Conservation (phyloP, 2,113 vertebrate species). For the Muntiacus muntjak region DNA sequence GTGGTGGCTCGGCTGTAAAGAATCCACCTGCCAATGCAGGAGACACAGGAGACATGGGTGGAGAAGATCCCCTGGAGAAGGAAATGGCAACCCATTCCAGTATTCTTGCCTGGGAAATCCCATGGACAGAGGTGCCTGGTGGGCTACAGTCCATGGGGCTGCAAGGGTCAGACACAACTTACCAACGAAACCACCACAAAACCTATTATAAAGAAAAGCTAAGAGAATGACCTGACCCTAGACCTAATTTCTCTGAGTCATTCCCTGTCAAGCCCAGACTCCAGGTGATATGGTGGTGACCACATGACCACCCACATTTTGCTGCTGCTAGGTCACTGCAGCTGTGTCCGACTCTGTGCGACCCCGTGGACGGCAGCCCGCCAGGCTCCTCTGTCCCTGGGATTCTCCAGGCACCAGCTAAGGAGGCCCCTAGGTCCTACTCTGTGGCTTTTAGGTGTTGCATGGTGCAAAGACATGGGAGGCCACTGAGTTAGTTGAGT, state of each 20-base stretch:
- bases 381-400: background rate
- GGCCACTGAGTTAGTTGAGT: background rate
- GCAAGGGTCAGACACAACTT: background rate
- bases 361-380: background rate
- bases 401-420: background rate
- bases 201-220: background rate
- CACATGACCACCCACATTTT: background rate
- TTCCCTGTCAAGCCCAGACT: background rate
- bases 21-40: background rate
- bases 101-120: background rate
- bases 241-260: background rate
- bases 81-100: background rate
- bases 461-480: background rate
- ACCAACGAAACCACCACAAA: background rate
- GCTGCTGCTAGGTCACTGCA: background rate
- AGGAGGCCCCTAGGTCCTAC: background rate
- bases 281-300: background rate
- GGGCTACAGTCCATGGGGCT: background rate
- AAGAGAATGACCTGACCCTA: background rate
- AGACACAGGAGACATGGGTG: background rate
- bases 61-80: background rate
- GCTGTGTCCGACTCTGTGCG: background rate
- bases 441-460: background rate
- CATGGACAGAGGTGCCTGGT: background rate
- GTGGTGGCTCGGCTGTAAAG: background rate